Evolutionary conservation across 2,888 invertebrate genomes (phyloP).

Genomic region (Hydropsyche betteni): DNA sequence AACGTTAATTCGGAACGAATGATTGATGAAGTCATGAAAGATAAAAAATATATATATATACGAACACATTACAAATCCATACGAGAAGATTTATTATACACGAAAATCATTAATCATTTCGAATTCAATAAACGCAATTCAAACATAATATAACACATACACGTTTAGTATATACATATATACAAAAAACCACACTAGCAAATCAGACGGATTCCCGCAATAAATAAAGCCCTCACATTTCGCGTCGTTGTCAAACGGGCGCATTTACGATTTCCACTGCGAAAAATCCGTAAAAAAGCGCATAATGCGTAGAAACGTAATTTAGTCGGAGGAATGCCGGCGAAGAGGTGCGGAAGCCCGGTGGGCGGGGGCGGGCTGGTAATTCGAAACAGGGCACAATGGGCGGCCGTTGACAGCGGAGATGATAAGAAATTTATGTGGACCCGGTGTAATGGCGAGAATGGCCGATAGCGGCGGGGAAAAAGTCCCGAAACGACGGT

Average conservation of each 20-base stretch:
- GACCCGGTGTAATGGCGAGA: constrained; percentile 41
- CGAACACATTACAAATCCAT: too few species aligned
- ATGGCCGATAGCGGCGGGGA: constrained; percentile 38
- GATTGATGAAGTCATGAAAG: too few species aligned
- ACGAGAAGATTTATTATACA: too few species aligned
- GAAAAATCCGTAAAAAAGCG: constrained; percentile 10
- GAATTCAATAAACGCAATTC: too few species aligned
- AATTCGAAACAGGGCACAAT: constrained; percentile 39
- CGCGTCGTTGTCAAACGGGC: not conserved
- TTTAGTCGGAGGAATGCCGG: constrained; percentile 2
- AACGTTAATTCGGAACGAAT: too few species aligned
- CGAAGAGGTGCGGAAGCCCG: not conserved
- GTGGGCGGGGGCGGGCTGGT: constrained; percentile 5
- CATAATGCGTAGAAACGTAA: constrained; percentile 26
- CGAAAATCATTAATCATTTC: too few species aligned
- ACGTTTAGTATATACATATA: too few species aligned
- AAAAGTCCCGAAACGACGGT: constrained; percentile 25
- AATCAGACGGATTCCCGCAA: too few species aligned
- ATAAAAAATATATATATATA: too few species aligned
- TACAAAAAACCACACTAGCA: too few species aligned
- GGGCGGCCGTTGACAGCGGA: constrained; percentile 34
- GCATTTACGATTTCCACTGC: not conserved
- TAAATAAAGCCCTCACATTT: too few species aligned
- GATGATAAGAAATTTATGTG: constrained; percentile 48
- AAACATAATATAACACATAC: too few species aligned